Percentiles rank a stretch among this genome's conserved stretches.
These are phyloP conservation scores for Spodoptera littoralis DNA, from an alignment of 2,888 invertebrate species.

Conservation along the genomic window DNA sequence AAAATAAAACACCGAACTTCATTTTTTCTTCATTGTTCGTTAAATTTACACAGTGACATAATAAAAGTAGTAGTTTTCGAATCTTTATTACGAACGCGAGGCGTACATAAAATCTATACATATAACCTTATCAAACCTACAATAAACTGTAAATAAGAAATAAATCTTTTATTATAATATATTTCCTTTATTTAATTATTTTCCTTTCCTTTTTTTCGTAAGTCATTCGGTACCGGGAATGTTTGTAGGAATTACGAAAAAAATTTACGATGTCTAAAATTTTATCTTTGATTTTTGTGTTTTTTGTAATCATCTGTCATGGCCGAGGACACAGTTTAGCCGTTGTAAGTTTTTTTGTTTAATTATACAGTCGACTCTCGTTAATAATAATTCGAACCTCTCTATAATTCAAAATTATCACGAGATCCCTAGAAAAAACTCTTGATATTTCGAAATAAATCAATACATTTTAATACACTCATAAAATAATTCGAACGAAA, in stretches of 20 bases:
- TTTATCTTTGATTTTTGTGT: not conserved
- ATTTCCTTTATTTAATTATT: not conserved
- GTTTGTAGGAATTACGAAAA: not conserved
- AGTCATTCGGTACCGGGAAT: slow-evolving; percentile 16
- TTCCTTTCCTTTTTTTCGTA: slow-evolving; percentile 16
- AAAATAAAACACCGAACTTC: slow-evolving; percentile 51
- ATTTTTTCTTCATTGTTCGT: slow-evolving; percentile 55
- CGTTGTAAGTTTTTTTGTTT: slow-evolving; percentile 28
- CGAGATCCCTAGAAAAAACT: too few relatives aligned
- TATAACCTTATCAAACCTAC: slow-evolving; percentile 9
- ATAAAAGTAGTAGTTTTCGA: slow-evolving; percentile 17
- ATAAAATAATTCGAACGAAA: too few relatives aligned
- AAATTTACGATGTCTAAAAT: slow-evolving; percentile 25
- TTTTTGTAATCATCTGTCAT: slow-evolving; percentile 3
- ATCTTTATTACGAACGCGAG: slow-evolving; percentile 27
- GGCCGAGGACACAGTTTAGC: slow-evolving; percentile 26
- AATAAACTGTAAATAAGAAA: slow-evolving; percentile 1
- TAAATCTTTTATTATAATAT: slow-evolving; percentile 5
- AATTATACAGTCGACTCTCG: not conserved
- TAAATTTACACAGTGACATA: slow-evolving; percentile 3
- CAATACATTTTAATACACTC: too few relatives aligned
- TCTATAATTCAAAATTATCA: too few relatives aligned
- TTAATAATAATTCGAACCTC: too few relatives aligned
- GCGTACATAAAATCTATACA: slow-evolving; percentile 36
- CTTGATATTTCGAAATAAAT: too few relatives aligned